Evolutionary conservation across 2,888 invertebrate genomes (phyloP).

Genomic region (Euzophera pinguis): DNA sequence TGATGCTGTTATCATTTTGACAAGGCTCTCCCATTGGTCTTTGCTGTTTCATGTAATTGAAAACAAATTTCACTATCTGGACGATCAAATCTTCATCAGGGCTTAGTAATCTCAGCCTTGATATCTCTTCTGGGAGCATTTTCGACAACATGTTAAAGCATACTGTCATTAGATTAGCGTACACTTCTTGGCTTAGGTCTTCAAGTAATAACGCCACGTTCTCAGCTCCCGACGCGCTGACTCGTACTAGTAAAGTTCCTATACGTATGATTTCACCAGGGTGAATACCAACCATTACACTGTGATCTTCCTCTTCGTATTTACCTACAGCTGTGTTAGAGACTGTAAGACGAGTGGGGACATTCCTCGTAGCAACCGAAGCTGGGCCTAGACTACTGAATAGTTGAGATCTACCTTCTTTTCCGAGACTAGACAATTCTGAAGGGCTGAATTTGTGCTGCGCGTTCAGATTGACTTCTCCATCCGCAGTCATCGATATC

Average conservation of each 20-base stretch:
- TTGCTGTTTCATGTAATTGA: slow-evolving; percentile 60
- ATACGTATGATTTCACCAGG: slow-evolving; percentile 65
- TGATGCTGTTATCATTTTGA: slow-evolving; percentile 55
- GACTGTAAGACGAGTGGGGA: slow-evolving; percentile 45
- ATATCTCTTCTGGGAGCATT: slow-evolving; percentile 57
- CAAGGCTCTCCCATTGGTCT: slow-evolving; percentile 57
- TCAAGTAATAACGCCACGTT: slow-evolving; percentile 53
- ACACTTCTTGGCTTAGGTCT: slow-evolving; percentile 57
- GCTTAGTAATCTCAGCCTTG: slow-evolving; percentile 51
- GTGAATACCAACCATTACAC: slow-evolving; percentile 52
- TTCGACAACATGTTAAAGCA: slow-evolving; percentile 55
- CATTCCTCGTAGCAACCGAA: slow-evolving; percentile 40
- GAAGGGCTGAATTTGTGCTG: slow-evolving; percentile 64
- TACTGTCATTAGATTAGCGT: slow-evolving; percentile 62
- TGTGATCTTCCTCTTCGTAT: slow-evolving; percentile 42
- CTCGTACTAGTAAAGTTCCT: slow-evolving; percentile 50
- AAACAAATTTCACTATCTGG: slow-evolving; percentile 64
- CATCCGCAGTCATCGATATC: slow-evolving; percentile 70
- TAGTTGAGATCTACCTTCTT: slow-evolving; percentile 50
- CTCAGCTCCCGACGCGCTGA: slow-evolving; percentile 60
- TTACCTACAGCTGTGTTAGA: slow-evolving; percentile 35
- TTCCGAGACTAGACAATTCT: slow-evolving; percentile 50
- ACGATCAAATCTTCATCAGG: slow-evolving; percentile 65
- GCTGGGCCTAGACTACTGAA: slow-evolving; percentile 58
- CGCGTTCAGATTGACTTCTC: slow-evolving; percentile 63